Evolutionary conservation across 2,113 vertebrate genomes (phyloP).

Genomic region (Tetrao urogallus): DNA sequence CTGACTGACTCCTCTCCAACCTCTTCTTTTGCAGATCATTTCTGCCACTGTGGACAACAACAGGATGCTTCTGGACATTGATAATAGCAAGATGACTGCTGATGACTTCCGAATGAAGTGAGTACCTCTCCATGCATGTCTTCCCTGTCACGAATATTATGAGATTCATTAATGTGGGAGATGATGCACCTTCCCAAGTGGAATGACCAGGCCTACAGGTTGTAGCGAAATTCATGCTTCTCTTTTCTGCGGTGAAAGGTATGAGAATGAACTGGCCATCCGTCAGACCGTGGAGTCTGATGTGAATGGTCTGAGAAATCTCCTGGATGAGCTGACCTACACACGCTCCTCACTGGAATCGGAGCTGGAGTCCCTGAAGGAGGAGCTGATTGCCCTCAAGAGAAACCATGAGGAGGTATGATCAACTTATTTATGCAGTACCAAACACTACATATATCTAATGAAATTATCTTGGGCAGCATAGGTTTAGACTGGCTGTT

Average conservation of each 20-base stretch:
- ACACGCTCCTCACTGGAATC: slow-evolving; percentile 47
- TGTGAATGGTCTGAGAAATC: slow-evolving; percentile 28
- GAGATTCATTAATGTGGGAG: not conserved
- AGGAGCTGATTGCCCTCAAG: slow-evolving; percentile 57
- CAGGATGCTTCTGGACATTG: slow-evolving; percentile 75
- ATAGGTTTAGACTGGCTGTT: too few relatives aligned
- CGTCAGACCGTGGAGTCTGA: slow-evolving; percentile 49
- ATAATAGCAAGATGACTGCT: slow-evolving; percentile 21
- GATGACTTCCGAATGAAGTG: slow-evolving; percentile 83
- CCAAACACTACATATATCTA: too few relatives aligned
- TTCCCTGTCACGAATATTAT: not conserved
- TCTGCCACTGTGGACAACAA: not conserved
- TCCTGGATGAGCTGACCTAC: slow-evolving; percentile 60
- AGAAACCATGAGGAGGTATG: slow-evolving; percentile 66
- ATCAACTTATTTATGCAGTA: too few relatives aligned
- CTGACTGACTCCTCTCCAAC: not conserved
- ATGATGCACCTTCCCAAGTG: too few relatives aligned
- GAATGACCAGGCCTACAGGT: rapidly evolving
- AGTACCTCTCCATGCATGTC: not conserved
- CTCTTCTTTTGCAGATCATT: not conserved
- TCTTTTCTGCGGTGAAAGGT: slow-evolving; percentile 17
- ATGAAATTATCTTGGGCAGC: too few relatives aligned
- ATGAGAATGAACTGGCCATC: slow-evolving; percentile 52
- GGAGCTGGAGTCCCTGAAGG: slow-evolving; percentile 35
- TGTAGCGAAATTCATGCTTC: not conserved